Base-by-base conservation (phyloP, 1,140 invertebrate species). In the Anastrepha obliqua region DNA sequence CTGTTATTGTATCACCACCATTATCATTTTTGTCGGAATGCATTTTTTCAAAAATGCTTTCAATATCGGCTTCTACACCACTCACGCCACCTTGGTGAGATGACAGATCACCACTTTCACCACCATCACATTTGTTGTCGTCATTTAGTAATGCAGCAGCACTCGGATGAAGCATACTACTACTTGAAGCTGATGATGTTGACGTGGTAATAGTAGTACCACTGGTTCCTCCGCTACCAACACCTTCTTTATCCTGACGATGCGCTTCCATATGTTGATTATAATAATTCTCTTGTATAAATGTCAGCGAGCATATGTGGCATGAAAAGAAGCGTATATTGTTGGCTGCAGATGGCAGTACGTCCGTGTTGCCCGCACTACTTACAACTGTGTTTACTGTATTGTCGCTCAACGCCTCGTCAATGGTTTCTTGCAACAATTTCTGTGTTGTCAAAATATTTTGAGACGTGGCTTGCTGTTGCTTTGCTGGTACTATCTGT, bases 211-310 rank as follows among this genome's bases (percentile, higher is more conserved):
- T 90, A 0, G 88, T 89, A 42, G 91, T 87, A 47, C 88, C 87
- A 64, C 89, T 88, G 11, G 88, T 89, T 8, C 89, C 59, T 60
- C 39, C 59, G 29, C 87, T 87, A 42, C 74, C 85, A 89, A 92
- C 91, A 20, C 74, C 87, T 89, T 93, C 92, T 65, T 91, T 90
- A 44, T 93, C 92, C 1, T 90, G 91, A 29, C 91, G 90, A 88
- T 93, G 93, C 3, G 92, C 91, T 70, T 93, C 93, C 93, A 93
- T 93, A 59, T 93, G 93, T 74, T 93, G 93, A 89, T 92, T 92
- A 88, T 93, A 93, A 88, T 93, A 93, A 0, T 90, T 91, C 88
- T 93, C 93, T 87, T 93, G 93, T 13, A 93, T 91, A 85, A 93
- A 93, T 7, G 93, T 93, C 62, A 93, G 59, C 29, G 92, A 93